phyloP scores from a whole-genome alignment of 1,140 invertebrate species.

The Procambarus virginalis region DNA sequence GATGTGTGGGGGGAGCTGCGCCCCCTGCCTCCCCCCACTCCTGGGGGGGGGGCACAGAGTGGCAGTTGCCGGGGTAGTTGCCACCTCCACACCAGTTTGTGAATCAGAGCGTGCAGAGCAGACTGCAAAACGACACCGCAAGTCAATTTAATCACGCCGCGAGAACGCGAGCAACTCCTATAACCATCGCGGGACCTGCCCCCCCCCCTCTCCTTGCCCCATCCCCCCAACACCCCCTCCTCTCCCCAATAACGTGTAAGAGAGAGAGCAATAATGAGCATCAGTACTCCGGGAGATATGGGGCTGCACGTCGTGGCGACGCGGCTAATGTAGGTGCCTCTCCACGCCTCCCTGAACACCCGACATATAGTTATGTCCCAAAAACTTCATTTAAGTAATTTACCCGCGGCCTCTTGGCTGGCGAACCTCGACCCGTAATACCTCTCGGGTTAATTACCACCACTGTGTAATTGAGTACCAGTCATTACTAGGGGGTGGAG shows the following conservation, averaged over 20 bases:
- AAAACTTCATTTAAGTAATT: slow-evolving; percentile 49
- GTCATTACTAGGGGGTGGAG: slow-evolving; percentile 13
- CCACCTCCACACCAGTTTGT: not conserved
- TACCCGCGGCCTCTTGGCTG: slow-evolving; percentile 7
- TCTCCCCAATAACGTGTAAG: not conserved
- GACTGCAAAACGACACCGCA: not conserved
- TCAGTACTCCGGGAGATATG: slow-evolving; percentile 37
- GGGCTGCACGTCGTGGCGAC: not conserved
- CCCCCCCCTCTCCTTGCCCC: not conserved
- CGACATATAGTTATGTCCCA: slow-evolving; percentile 47
- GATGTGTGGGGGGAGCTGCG: not conserved
- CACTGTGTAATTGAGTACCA: slow-evolving; percentile 17
- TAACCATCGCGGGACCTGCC: not conserved
- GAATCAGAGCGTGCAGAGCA: not conserved
- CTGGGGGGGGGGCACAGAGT: too few relatives aligned
- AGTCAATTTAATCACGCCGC: slow-evolving; percentile 6
- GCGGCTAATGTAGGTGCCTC: not conserved
- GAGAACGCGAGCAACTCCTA: not conserved
- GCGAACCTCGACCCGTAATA: slow-evolving; percentile 9
- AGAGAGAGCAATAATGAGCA: slow-evolving; percentile 42
- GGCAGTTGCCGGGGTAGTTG: too few relatives aligned
- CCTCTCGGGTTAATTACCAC: slow-evolving; percentile 41
- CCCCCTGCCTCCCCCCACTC: too few relatives aligned
- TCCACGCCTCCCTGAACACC: slow-evolving; percentile 20
- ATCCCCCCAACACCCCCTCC: not conserved